Evolutionary conservation across 2,113 vertebrate species (phyloP).

Genomic region (Rissa tridactyla): DNA sequence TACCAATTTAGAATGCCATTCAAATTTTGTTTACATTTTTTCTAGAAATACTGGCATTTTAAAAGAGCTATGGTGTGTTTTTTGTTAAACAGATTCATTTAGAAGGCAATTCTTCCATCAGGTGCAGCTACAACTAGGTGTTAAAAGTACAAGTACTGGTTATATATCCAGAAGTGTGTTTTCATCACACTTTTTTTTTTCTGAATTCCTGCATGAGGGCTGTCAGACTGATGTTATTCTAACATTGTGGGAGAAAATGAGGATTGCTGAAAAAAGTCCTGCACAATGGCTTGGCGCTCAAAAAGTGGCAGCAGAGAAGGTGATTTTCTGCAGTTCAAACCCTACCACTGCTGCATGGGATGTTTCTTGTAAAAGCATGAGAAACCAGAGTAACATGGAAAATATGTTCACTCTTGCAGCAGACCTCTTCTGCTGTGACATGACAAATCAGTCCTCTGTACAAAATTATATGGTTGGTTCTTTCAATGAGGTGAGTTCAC

Average conservation of each 20-base stretch:
- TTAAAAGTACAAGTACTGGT: constrained; percentile 73
- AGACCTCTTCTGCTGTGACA: constrained; percentile 76
- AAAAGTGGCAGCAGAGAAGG: constrained; percentile 62
- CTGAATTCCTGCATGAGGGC: constrained; percentile 75
- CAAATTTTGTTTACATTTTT: background rate
- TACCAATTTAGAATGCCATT: background rate
- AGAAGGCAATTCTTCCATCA: background rate
- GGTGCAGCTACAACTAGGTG: background rate
- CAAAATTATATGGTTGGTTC: constrained; percentile 78
- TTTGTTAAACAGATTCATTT: background rate
- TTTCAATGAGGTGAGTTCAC: constrained; percentile 43
- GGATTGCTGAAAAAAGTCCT: constrained; percentile 76
- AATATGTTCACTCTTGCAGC: constrained; percentile 79
- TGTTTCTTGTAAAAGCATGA: background rate
- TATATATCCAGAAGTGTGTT: constrained; percentile 75
- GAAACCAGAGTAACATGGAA: constrained; percentile 49
- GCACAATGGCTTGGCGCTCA: constrained; percentile 80
- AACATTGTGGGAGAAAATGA: constrained; percentile 79
- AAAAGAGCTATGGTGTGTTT: background rate
- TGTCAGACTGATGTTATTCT: constrained; percentile 73
- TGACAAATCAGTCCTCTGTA: constrained; percentile 51
- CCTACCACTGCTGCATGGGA: background rate
- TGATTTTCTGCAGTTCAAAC: constrained; percentile 75
- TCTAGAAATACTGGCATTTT: background rate
- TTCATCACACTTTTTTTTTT: constrained; percentile 74